phyloP scores from a whole-genome alignment of 2,797 vertebrate genomes.

The Gila robusta region DNA sequence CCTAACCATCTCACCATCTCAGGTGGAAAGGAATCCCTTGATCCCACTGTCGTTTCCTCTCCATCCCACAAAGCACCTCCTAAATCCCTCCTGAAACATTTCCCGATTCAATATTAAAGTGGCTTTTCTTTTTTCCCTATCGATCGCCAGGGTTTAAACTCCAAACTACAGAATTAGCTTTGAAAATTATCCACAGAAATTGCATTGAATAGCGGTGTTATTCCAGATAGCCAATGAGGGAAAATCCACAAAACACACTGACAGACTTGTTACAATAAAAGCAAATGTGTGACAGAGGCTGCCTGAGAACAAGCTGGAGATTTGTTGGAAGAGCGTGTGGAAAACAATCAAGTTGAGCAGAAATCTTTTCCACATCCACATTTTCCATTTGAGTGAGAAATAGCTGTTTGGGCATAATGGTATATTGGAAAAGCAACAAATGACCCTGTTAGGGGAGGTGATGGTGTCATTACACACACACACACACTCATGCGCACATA shows the following conservation, averaged over 20 bases:
- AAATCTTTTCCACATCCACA: slow-evolving; percentile 54
- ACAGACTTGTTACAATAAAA: slow-evolving; percentile 56
- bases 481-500: neutral
- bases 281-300: slow-evolving; percentile 36
- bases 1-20: slow-evolving; percentile 14
- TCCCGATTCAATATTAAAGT: neutral
- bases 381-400: slow-evolving; percentile 66
- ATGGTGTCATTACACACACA: slow-evolving; percentile 65
- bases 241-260: slow-evolving; percentile 52
- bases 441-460: slow-evolving; percentile 66
- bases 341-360: slow-evolving; percentile 57
- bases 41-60: neutral
- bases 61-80: neutral
- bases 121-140: slow-evolving; percentile 26
- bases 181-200: slow-evolving; percentile 36
- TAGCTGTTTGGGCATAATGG: slow-evolving; percentile 65
- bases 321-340: slow-evolving; percentile 57
- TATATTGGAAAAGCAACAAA: slow-evolving; percentile 69
- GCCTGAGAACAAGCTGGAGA: slow-evolving; percentile 41
- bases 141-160: neutral
- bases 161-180: slow-evolving; percentile 22
- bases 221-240: slow-evolving; percentile 5
- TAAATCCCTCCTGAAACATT: slow-evolving; percentile 35
- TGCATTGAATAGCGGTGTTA: slow-evolving; percentile 10
- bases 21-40: slow-evolving; percentile 10